Evolutionary conservation across 2,888 invertebrate species (phyloP).

Genomic region (Nemurella pictetii): DNA sequence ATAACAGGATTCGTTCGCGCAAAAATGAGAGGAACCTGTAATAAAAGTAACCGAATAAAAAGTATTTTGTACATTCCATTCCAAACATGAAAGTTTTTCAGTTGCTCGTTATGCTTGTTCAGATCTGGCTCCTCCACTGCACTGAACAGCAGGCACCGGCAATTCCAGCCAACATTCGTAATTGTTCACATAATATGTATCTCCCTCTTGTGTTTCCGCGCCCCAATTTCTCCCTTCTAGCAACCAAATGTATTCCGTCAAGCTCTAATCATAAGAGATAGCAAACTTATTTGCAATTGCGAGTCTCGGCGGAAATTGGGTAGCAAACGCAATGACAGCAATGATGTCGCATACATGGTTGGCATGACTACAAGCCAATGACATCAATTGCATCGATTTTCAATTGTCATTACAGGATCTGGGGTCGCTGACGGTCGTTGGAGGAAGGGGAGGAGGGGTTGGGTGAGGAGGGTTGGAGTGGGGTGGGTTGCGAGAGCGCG

Average conservation of each 20-base stretch:
- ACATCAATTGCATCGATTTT: conserved; percentile 9
- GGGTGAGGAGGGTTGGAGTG: neutral
- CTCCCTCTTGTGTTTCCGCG: neutral
- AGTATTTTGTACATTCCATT: neutral
- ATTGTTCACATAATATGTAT: neutral
- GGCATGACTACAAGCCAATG: neutral
- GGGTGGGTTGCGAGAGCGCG: neutral
- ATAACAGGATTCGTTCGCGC: neutral
- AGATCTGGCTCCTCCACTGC: neutral
- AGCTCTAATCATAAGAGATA: neutral
- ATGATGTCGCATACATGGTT: neutral
- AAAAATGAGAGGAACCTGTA: neutral
- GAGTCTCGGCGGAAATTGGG: neutral
- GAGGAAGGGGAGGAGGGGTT: neutral
- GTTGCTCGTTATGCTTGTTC: neutral
- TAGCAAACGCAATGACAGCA: neutral
- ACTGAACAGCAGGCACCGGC: neutral
- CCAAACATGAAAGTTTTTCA: neutral
- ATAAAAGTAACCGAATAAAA: too few relatives aligned
- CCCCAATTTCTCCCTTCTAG: neutral
- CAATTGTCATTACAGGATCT: neutral
- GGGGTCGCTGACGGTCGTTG: neutral
- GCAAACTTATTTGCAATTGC: neutral
- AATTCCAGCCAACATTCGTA: neutral
- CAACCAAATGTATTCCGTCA: neutral